Evolutionary conservation across 2,888 invertebrate species (phyloP).

Genomic region (Chymomyza caudatula): DNA sequence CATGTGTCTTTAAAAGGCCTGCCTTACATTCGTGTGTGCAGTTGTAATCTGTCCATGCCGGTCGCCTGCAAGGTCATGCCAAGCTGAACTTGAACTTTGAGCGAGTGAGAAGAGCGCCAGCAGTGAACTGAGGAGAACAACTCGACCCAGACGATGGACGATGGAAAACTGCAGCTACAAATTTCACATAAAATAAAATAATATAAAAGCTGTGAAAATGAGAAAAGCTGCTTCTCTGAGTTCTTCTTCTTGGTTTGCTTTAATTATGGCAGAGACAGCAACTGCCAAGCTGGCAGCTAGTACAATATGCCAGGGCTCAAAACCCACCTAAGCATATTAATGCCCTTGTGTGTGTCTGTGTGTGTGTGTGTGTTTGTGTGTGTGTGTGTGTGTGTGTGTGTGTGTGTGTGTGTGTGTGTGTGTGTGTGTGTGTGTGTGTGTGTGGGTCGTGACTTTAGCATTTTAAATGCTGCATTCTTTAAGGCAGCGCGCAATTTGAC

Average conservation of each 20-base stretch:
- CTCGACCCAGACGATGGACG: constrained; percentile 26
- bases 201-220: background rate
- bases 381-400: background rate
- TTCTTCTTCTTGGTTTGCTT: constrained; percentile 25
- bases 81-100: constrained; percentile 50
- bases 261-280: constrained; percentile 47
- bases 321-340: background rate
- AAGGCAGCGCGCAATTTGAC: constrained; percentile 35
- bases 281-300: constrained; percentile 25
- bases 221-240: background rate
- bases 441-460: background rate
- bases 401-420: background rate
- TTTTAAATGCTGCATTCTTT: background rate
- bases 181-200: background rate
- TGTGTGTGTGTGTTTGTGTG: background rate
- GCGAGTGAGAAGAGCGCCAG: background rate
- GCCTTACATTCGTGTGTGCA: background rate
- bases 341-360: background rate
- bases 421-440: background rate
- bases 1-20: too few species aligned
- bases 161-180: constrained; percentile 19
- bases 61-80: constrained; percentile 35
- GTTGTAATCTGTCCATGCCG: background rate
- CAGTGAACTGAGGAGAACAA: background rate
- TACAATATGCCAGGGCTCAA: constrained; percentile 14